Evolutionary conservation across 2,113 vertebrate genomes (phyloP), one percentile per base, ranked within the genome.

Genomic region (Hyaena hyaena): DNA sequence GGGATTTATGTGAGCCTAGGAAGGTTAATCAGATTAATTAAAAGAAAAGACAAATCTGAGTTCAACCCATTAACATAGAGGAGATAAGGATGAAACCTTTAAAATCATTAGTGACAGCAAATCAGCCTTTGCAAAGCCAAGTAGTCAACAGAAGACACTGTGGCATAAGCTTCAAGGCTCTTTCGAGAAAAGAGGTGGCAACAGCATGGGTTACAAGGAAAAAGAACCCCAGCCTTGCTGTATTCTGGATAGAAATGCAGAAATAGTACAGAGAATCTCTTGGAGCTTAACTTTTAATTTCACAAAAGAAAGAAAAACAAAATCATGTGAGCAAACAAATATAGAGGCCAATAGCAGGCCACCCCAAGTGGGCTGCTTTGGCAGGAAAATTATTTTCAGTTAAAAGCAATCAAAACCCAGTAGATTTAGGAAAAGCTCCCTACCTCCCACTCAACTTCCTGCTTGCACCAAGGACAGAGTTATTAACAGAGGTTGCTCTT

Each of bases 11-110:
- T 84, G 71, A 88, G 12, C n/a, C 31, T 74, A 88, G 39, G 31
- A 89, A 97, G 80, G 23, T 92, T 97, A 95, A 94, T 96, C 81
- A 96, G 69, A 85, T 96, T 97, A 93, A 96, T 92, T 93, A 85
- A 96, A 96, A 96, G 53, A 19, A 76, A 95, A 89, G 28, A 33
- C 43, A 92, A 92, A 86, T 79, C 39, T 84, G 65, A 24, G 79
- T 73, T 87, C 80, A 95, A 73, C 15, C 28, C n/a, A 83, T 97
- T 79, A 93, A 90, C 55, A 79, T 23, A 48, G 69, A 95, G 17
- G 21, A 88, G 7, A 68, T 69, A 83, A 88, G 48, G 23, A 87
- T 74, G 35, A 89, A 93, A 96, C 93, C 58, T 92, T 93, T 61
- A 77, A 88, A 96, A 73, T 79, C 35, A 63, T 68, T 65, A 90